phyloP scores from a whole-genome alignment of 2,113 vertebrate genomes.

The Vulpes vulpes region DNA sequence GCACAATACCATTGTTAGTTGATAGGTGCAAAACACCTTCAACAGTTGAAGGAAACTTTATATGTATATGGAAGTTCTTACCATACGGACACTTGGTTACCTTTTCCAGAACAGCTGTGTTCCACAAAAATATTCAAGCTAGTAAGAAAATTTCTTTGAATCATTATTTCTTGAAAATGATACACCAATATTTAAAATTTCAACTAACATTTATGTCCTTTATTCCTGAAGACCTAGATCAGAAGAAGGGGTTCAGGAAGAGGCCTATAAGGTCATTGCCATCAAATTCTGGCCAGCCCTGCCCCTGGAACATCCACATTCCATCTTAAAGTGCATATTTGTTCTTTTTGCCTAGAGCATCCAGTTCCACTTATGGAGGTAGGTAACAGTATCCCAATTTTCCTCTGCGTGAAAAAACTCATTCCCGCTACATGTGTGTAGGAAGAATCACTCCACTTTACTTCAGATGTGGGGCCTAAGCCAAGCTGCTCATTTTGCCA shows the following conservation, averaged over 20 bases:
- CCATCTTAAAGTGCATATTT: background rate
- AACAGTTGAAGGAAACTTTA: background rate
- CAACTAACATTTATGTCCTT: background rate
- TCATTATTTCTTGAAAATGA: background rate
- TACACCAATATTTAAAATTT: background rate
- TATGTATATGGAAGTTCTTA: background rate
- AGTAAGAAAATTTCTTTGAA: conserved; percentile 27
- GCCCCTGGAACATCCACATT: background rate
- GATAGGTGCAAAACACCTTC: background rate
- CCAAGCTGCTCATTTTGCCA: background rate
- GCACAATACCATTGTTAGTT: background rate
- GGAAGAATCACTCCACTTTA: background rate
- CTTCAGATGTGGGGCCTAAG: background rate
- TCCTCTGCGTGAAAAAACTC: background rate
- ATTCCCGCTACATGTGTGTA: background rate
- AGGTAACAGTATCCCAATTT: background rate
- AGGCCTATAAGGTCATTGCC: background rate
- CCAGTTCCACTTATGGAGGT: background rate
- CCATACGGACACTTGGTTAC: background rate
- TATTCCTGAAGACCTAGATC: background rate
- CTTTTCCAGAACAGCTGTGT: background rate
- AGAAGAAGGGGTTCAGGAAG: conserved; percentile 2
- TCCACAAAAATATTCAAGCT: background rate
- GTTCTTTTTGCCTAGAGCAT: background rate
- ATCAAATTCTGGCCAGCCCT: background rate